Evolutionary conservation across 1,140 invertebrate genomes (phyloP), one percentile per base, ranked within the genome.

Genomic region (Drosophila busckii): DNA sequence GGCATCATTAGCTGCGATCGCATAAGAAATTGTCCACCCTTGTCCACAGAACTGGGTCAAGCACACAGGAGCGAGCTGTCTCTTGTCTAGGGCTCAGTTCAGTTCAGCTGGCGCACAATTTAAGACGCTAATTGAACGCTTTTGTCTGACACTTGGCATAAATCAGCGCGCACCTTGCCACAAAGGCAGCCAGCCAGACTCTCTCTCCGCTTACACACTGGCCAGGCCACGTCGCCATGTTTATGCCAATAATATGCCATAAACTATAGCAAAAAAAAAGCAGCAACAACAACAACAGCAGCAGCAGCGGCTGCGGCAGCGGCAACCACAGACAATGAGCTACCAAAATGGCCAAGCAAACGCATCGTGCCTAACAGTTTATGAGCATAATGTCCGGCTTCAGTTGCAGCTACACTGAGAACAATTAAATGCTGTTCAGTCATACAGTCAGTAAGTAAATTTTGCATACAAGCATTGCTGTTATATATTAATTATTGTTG

Each of bases 161-260:
- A 86, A 86, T 86, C 84, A 86, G n/a, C n/a, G n/a, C n/a, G n/a
- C 75, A 82, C 75, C 75, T 82, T 82, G 75, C 75, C n/a, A n/a
- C n/a, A n/a, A n/a, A n/a, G n/a, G n/a, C n/a, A n/a, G n/a, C n/a
- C n/a, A n/a, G n/a, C n/a, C n/a, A n/a, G n/a, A n/a, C n/a, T n/a
- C n/a, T n/a, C 13, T 15, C 31, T 40, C 29, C 8, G 41, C 40
- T 38, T 42, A 31, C 44, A 28, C 32, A 50, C 41, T 68, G 69
- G n/a, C n/a, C n/a, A n/a, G n/a, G n/a, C n/a, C 75, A 75, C 63
- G 75, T 80, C 60, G 58, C 55, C 75, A 75, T 82, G 70, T 85
- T 85, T 85, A 85, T 85, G 82, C 82, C 82, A 84, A 85, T 85
- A 85, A 85, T 84, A 75, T 85, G 75, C 82, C 82, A 85, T 85